phyloP scores from a whole-genome alignment of 2,888 invertebrate species.

The Tortricodes alternella region DNA sequence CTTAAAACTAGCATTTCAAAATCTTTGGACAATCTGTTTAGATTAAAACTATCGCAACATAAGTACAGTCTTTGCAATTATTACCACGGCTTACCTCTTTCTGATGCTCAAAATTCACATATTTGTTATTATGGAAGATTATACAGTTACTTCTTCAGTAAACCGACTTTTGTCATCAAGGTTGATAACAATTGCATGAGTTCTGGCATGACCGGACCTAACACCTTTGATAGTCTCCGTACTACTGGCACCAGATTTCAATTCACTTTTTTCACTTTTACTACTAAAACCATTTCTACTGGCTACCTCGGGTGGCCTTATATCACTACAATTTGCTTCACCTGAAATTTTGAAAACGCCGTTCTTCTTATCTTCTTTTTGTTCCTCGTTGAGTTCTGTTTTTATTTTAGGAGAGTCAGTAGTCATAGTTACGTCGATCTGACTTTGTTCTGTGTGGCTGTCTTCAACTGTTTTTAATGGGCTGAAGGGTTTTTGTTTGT shows the following conservation, averaged over 20 bases:
- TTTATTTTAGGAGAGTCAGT: constrained; percentile 70
- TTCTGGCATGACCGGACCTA: constrained; percentile 86
- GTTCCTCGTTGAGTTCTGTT: constrained; percentile 54
- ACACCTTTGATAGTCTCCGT: constrained; percentile 67
- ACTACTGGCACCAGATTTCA: constrained; percentile 64
- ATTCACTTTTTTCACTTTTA: constrained; percentile 69
- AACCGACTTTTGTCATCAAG: constrained; percentile 91
- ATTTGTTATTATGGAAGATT: constrained; percentile 40
- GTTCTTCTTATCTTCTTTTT: constrained; percentile 64
- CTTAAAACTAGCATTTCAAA: constrained; percentile 19
- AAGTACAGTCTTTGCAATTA: constrained; percentile 58
- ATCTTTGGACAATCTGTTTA: constrained; percentile 15
- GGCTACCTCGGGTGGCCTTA: constrained; percentile 67
- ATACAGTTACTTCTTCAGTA: constrained; percentile 92
- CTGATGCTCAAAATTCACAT: background rate
- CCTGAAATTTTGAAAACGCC: constrained; percentile 77
- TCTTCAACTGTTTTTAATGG: constrained; percentile 69
- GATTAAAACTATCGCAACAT: constrained; percentile 33
- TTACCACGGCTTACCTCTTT: constrained; percentile 19
- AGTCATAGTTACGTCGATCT: constrained; percentile 60
- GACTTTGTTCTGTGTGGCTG: constrained; percentile 68
- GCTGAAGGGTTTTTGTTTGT: constrained; percentile 77
- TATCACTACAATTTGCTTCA: constrained; percentile 72
- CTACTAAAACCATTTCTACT: constrained; percentile 60
- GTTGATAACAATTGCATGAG: constrained; percentile 90